Evolutionary conservation across 2,888 invertebrate species (phyloP), one percentile per base, ranked within the genome.

Genomic region (Ormyrus pomaceus): DNA sequence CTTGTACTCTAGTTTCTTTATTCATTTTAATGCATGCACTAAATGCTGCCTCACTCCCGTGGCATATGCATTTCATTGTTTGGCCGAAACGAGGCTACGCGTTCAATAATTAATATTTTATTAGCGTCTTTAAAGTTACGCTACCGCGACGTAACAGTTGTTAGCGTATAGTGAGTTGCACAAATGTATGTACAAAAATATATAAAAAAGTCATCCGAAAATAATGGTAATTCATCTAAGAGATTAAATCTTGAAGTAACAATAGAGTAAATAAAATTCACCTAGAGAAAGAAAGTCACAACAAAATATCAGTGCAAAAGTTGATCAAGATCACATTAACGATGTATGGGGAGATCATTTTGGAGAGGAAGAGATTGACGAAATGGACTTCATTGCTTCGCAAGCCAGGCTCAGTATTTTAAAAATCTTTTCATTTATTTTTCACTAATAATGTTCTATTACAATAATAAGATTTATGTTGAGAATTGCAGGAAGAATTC

Each of bases 321-420:
- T 50, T n/a, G 13, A 48, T 45, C 11, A 74, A 45, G 64, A 69
- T 69, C 13, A 70, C 34, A 2, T 58, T 45, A 85, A 87, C 70
- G 89, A 89, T 80, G 10, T 86, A 1, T 89, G 89, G 89, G 89
- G 88, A 4, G 89, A 88, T 69, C 89, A 89, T 82, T 88, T 88
- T 72, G 85, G 82, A 4, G 88, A 89, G 7, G 87, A 85, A 13
- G 89, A 86, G 11, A 85, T 90, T 46, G 86, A 87, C 77, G 87
- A 89, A 80, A 86, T 90, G 82, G 89, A 90, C 75, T 77, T 86
- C n/a, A 83, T 89, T 45, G 88, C 86, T 7, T 86, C 89, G 48
- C 90, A 90, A 84, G 88, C 86, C 55, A 83, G 83, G 84, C 79
- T 53, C 13, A 6, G n/a, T 59, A 53, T 64, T 64, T 56, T 51